Conservation (phyloP, 2,113 vertebrate species). For the Strigops habroptila region DNA sequence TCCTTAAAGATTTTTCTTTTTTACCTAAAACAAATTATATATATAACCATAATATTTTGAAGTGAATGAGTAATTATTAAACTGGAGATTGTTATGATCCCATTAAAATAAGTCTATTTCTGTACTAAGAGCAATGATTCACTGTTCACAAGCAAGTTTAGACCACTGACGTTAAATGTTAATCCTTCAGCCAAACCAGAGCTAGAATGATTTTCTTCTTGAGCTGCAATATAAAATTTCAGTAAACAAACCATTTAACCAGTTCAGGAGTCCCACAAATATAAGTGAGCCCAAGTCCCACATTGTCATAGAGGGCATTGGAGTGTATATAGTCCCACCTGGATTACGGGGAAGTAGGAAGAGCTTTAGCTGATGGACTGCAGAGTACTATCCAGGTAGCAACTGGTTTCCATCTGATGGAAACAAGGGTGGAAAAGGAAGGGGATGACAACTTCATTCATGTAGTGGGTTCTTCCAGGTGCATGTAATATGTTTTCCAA, state of each 20-base stretch:
- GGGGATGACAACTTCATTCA: not conserved
- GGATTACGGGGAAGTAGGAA: not conserved
- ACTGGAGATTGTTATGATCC: constrained; percentile 7
- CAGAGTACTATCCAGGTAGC: not conserved
- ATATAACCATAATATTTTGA: not conserved
- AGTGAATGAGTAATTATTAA: constrained; percentile 31
- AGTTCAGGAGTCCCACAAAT: not conserved
- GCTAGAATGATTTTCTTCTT: not conserved
- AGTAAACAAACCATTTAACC: not conserved
- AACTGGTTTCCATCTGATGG: not conserved
- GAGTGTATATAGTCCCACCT: not conserved
- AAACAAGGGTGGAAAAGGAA: not conserved
- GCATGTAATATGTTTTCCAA: not conserved
- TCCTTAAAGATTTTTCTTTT: constrained; percentile 11
- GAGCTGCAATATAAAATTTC: not conserved
- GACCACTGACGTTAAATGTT: not conserved
- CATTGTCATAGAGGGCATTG: not conserved
- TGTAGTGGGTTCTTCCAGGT: not conserved
- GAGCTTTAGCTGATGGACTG: not conserved
- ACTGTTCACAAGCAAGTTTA: constrained; percentile 1
- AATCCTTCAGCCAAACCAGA: not conserved
- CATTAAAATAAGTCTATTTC: constrained; percentile 2
- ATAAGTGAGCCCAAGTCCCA: not conserved
- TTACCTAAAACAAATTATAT: not conserved
- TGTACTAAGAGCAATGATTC: constrained; percentile 26